Evolutionary conservation across 2,888 invertebrate genomes (phyloP).

Genomic region (Leptinotarsa peninsularis): DNA sequence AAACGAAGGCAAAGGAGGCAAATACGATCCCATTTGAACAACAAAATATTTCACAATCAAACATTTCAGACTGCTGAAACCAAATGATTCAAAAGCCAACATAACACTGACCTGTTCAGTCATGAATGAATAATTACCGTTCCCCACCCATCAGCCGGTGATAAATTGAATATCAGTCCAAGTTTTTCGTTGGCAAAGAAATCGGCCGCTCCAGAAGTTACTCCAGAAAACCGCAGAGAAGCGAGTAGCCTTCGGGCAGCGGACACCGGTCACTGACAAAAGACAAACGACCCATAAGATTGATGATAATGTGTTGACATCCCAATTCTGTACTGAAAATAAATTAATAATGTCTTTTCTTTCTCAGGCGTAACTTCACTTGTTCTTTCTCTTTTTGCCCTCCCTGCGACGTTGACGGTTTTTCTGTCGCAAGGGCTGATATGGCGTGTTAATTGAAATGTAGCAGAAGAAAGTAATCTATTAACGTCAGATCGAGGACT

Average conservation of each 20-base stretch:
- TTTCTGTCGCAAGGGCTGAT: conserved; percentile 32
- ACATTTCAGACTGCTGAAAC: too few relatives aligned
- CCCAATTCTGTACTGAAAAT: conserved; percentile 61
- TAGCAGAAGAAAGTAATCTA: conserved; percentile 39
- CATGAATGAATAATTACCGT: conserved; percentile 6
- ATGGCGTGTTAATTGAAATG: conserved; percentile 40
- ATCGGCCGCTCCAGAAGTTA: conserved; percentile 20
- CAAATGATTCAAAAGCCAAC: not conserved
- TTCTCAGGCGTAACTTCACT: conserved; percentile 36
- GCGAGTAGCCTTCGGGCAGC: conserved; percentile 21
- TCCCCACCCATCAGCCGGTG: conserved; percentile 20
- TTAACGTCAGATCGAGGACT: conserved; percentile 33
- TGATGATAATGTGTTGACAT: conserved; percentile 64
- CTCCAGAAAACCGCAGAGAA: conserved; percentile 42
- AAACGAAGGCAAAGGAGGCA: too few relatives aligned
- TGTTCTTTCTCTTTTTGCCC: conserved; percentile 36
- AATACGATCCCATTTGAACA: too few relatives aligned
- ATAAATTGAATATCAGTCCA: conserved; percentile 48
- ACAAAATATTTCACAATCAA: too few relatives aligned
- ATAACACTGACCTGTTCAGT: not conserved
- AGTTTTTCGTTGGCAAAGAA: conserved; percentile 46
- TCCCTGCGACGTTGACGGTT: conserved; percentile 34
- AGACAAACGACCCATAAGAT: conserved; percentile 65
- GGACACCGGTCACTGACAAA: conserved; percentile 56
- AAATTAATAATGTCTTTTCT: conserved; percentile 62